Evolutionary conservation across 2,888 invertebrate species (phyloP).

Genomic region (Fragum sueziense): DNA sequence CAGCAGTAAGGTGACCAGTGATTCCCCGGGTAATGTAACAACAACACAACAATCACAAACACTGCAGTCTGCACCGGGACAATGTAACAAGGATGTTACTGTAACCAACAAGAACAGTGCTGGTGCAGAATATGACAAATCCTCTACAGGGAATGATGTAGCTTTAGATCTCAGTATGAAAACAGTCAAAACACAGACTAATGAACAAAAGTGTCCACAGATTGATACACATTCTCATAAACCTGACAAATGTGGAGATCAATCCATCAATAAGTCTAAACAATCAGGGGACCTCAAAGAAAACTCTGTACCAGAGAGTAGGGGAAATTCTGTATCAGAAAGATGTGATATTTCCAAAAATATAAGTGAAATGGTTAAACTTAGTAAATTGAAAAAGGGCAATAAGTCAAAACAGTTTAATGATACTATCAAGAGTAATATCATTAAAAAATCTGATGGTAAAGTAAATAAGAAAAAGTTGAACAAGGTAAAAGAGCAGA

Average conservation of each 20-base stretch:
- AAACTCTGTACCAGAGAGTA: too few relatives aligned
- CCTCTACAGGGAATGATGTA: not conserved
- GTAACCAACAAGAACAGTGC: not conserved
- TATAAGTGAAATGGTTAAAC: not conserved
- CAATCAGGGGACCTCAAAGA: too few relatives aligned
- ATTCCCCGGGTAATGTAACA: not conserved
- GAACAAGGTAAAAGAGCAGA: not conserved
- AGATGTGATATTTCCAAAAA: not conserved
- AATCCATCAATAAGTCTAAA: too few relatives aligned
- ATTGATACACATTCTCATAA: too few relatives aligned
- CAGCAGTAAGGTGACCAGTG: too few relatives aligned
- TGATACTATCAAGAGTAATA: not conserved
- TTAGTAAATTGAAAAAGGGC: not conserved
- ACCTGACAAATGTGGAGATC: too few relatives aligned
- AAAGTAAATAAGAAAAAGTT: not conserved
- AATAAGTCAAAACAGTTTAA: not conserved
- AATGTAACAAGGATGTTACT: not conserved
- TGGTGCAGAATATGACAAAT: not conserved
- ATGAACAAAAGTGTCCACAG: too few relatives aligned
- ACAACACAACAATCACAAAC: not conserved
- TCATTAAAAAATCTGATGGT: not conserved
- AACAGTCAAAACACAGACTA: too few relatives aligned
- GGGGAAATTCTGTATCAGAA: not conserved
- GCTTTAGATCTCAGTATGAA: slow-evolving; percentile 1
- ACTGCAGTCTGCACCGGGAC: not conserved